phyloP scores from a whole-genome alignment of 2,113 vertebrate genomes.

The Struthio camelus region DNA sequence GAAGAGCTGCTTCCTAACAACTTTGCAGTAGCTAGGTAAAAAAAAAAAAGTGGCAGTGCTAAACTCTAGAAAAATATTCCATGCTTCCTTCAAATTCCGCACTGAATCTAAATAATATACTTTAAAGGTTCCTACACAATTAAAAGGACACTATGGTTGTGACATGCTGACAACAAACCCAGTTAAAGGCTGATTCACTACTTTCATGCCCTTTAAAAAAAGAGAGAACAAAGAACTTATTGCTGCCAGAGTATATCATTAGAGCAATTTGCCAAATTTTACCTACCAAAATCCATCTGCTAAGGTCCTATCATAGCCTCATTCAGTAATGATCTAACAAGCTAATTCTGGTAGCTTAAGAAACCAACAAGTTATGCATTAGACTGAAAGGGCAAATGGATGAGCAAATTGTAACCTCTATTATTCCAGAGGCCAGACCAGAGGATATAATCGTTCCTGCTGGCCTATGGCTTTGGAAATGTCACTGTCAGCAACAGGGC shows the following conservation, averaged over 20 bases:
- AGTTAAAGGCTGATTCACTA: not conserved
- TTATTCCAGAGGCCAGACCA: not conserved
- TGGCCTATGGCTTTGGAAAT: not conserved
- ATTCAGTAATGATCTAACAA: not conserved
- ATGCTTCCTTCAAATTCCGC: not conserved
- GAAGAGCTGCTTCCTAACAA: not conserved
- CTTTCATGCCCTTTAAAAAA: slow-evolving; percentile 9
- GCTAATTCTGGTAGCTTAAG: not conserved
- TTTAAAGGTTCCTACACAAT: not conserved
- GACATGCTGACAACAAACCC: not conserved
- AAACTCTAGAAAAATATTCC: not conserved
- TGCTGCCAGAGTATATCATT: not conserved
- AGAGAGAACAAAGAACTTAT: not conserved
- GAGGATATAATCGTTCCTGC: not conserved
- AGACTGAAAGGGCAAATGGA: not conserved
- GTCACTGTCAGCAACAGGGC: not conserved
- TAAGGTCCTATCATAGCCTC: not conserved
- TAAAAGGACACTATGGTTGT: not conserved
- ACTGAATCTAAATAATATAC: not conserved
- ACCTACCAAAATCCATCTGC: not conserved
- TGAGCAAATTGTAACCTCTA: not conserved
- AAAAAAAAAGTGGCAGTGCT: not conserved
- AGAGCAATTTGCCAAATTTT: not conserved
- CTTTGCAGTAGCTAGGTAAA: not conserved
- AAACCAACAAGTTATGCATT: not conserved